These are phyloP conservation scores for Nezara viridula DNA, from an alignment of 2,888 invertebrate species.

Conservation along the genomic window DNA sequence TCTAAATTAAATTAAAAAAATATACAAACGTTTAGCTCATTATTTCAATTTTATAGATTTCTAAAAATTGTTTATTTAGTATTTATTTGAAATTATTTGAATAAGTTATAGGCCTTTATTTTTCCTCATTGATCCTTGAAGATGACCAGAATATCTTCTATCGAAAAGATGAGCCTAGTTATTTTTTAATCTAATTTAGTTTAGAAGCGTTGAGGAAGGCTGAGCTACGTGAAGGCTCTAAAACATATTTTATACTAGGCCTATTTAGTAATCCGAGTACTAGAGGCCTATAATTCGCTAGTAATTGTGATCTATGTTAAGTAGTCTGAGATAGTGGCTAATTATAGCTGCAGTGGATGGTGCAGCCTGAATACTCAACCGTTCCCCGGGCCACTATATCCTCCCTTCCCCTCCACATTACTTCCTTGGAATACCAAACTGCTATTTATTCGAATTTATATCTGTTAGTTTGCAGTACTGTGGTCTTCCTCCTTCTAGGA, in stretches of 20 bases:
- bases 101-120: too few relatives aligned
- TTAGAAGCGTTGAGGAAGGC: too few relatives aligned
- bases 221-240: too few relatives aligned
- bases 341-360: constrained; percentile 27
- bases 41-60: too few relatives aligned
- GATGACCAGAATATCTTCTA: too few relatives aligned
- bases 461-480: background rate
- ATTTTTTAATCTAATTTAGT: too few relatives aligned
- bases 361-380: constrained; percentile 3
- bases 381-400: background rate
- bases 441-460: constrained; percentile 28
- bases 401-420: background rate
- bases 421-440: constrained; percentile 40
- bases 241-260: background rate
- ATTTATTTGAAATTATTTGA: too few relatives aligned
- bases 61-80: too few relatives aligned
- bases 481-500: background rate
- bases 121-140: too few relatives aligned
- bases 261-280: constrained; percentile 19
- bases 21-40: too few relatives aligned
- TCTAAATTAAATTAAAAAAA: too few relatives aligned
- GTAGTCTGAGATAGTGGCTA: background rate
- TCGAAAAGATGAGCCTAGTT: too few relatives aligned
- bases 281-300: constrained; percentile 4
- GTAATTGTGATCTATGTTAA: constrained; percentile 5